Conservation (phyloP, 2,797 vertebrate genomes). For the Pangasius krempfi region DNA sequence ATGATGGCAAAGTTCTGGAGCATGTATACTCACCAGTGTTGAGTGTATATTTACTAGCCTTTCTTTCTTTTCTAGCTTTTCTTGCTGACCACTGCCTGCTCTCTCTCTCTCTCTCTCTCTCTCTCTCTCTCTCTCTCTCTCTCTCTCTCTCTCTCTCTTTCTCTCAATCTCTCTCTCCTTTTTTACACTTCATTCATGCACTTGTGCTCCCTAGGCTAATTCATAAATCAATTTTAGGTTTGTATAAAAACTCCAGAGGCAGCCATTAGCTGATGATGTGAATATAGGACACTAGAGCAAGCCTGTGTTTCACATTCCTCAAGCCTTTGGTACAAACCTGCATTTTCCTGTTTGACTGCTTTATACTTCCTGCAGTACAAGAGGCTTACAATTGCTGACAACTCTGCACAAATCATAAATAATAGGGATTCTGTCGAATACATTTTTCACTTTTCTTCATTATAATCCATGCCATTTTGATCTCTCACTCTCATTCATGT, state of each 20-base stretch:
- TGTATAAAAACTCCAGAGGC: neutral
- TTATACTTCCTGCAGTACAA: neutral
- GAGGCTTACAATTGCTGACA: neutral
- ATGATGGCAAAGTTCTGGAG: neutral
- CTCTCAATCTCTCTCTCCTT: neutral
- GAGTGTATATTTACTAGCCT: neutral
- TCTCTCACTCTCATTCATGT: neutral
- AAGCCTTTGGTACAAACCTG: neutral
- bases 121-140: neutral
- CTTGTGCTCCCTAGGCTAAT: neutral
- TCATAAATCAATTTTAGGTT: neutral
- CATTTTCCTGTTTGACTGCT: neutral
- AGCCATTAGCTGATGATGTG: neutral
- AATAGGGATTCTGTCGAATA: neutral
- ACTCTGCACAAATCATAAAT: neutral
- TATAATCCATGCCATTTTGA: neutral
- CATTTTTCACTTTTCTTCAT: neutral
- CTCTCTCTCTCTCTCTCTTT: neutral
- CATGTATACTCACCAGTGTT: neutral
- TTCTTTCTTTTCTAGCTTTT: neutral
- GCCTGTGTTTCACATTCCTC: neutral
- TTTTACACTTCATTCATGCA: too few species aligned
- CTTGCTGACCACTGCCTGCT: neutral
- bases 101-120: neutral
- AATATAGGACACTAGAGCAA: neutral